Conservation (phyloP, 2,797 vertebrate genomes). For the Myiotriccus ornatus region DNA sequence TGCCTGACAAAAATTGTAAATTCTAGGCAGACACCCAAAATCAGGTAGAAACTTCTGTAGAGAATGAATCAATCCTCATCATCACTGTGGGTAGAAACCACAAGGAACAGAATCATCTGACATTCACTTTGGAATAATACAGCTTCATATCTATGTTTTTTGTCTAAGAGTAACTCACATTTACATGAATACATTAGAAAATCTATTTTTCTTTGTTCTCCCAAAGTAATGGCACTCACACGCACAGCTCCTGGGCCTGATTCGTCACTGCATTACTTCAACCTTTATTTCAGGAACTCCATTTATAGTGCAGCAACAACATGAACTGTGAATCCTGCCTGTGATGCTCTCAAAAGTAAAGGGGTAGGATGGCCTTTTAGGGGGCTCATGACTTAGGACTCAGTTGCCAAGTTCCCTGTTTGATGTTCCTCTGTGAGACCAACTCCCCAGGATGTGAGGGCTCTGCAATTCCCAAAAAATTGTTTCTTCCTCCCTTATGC, state of each 20-base stretch:
- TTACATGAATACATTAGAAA: constrained; percentile 8
- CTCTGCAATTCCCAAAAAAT: background rate
- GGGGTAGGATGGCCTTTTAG: background rate
- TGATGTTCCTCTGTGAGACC: background rate
- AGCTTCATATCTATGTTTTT: background rate
- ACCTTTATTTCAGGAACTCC: background rate
- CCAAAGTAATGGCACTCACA: background rate
- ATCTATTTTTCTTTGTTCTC: background rate
- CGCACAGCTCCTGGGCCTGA: background rate
- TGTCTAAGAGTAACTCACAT: background rate
- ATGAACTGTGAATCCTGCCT: background rate
- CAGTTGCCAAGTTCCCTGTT: background rate
- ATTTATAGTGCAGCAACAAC: background rate
- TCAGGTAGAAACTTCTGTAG: background rate
- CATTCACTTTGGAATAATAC: background rate
- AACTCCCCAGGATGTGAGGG: background rate
- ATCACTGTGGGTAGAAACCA: background rate
- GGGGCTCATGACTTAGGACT: background rate
- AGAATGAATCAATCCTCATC: background rate
- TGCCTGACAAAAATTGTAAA: background rate
- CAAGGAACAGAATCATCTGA: background rate
- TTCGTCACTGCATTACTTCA: constrained; percentile 1
- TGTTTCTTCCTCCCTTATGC: background rate
- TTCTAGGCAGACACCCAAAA: background rate
- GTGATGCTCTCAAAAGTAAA: background rate